These are phyloP conservation scores for Centropus unirufus DNA, from an alignment of 2,113 vertebrate genomes.

Conservation along the genomic window DNA sequence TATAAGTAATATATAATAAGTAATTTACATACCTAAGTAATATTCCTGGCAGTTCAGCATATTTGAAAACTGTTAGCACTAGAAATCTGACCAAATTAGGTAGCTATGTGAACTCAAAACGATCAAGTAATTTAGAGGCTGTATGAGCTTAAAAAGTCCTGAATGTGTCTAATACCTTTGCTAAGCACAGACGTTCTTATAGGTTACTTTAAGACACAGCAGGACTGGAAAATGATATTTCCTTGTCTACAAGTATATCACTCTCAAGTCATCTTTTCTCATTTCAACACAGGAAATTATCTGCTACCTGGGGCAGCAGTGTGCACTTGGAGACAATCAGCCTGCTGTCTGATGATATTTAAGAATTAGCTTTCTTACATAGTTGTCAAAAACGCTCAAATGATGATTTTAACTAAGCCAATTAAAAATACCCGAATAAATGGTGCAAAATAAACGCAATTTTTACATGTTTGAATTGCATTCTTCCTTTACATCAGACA, in stretches of 20 bases:
- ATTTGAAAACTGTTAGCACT: not conserved
- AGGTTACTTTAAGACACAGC: slow-evolving; percentile 31
- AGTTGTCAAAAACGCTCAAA: slow-evolving; percentile 19
- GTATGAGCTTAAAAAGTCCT: not conserved
- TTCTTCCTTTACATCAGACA: not conserved
- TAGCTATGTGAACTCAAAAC: not conserved
- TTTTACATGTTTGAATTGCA: not conserved
- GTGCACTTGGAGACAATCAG: slow-evolving; percentile 56
- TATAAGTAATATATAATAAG: no score
- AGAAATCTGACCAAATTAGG: not conserved
- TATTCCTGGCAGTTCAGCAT: not conserved
- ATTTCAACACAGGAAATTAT: slow-evolving; percentile 65
- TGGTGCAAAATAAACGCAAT: not conserved
- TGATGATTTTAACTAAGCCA: not conserved
- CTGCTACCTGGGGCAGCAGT: slow-evolving; percentile 50
- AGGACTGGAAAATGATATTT: slow-evolving; percentile 70
- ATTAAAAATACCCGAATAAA: slow-evolving; percentile 20
- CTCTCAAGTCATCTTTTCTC: slow-evolving; percentile 35
- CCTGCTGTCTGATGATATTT: slow-evolving; percentile 64
- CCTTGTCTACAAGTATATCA: slow-evolving; percentile 43
- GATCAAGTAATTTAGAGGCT: not conserved
- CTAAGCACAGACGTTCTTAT: slow-evolving; percentile 37
- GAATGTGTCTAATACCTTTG: slow-evolving; percentile 1
- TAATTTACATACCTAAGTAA: not conserved
- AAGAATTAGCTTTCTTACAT: slow-evolving; percentile 58